Percentiles rank a stretch among this genome's conserved stretches.
Evolutionary conservation across 2,797 vertebrate genomes (phyloP).

Genomic region (Phrynocephalus vlangalii): DNA sequence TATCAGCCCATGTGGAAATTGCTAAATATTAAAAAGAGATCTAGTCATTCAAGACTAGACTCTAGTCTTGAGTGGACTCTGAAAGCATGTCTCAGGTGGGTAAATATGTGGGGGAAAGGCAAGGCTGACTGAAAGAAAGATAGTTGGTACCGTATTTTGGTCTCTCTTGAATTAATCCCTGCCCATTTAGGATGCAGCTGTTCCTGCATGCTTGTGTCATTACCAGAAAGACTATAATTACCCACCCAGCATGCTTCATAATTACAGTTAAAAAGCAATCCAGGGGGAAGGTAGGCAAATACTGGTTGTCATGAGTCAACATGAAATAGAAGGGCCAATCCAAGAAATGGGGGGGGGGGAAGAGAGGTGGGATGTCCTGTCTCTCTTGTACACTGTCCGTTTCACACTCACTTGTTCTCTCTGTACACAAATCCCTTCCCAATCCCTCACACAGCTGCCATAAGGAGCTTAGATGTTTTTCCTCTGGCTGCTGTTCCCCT

Average conservation of each 20-base stretch:
- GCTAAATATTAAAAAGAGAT: neutral
- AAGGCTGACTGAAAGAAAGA: neutral
- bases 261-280: conserved; percentile 41
- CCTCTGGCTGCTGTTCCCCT: neutral
- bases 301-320: conserved; percentile 16
- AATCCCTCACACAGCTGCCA: conserved; percentile 35
- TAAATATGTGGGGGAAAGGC: too few relatives aligned
- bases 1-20: neutral
- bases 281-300: conserved; percentile 22
- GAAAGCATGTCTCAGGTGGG: neutral
- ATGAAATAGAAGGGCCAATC: conserved; percentile 5
- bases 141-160: neutral
- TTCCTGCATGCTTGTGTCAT: conserved; percentile 28
- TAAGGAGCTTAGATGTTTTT: conserved; percentile 40
- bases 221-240: conserved; percentile 44
- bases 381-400: neutral
- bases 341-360: neutral
- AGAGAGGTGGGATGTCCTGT: neutral
- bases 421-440: conserved; percentile 26
- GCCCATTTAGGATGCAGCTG: conserved; percentile 39
- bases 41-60: too few relatives aligned
- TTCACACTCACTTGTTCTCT: neutral
- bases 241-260: conserved; percentile 29
- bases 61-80: neutral
- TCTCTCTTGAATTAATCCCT: conserved; percentile 24